phyloP scores from a whole-genome alignment of 1,140 invertebrate species.

The Drosophila eugracilis region DNA sequence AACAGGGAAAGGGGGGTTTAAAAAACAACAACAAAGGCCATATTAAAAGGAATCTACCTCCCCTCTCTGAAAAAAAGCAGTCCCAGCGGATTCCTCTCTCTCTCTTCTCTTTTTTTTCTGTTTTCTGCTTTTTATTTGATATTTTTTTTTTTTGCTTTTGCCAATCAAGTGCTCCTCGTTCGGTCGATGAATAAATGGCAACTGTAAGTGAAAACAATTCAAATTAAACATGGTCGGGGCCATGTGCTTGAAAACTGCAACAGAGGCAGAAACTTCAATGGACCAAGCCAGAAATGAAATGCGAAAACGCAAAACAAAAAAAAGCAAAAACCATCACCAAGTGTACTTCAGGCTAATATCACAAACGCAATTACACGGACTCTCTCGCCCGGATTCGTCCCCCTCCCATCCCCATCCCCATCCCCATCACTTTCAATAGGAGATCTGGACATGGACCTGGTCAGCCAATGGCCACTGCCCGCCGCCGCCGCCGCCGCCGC shows the following conservation, averaged over 20 bases:
- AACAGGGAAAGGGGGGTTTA: not conserved
- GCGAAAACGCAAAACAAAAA: slow-evolving; percentile 10
- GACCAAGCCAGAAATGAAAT: slow-evolving; percentile 37
- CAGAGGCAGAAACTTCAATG: slow-evolving; percentile 73
- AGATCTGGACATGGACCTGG: not conserved
- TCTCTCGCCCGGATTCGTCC: slow-evolving; percentile 21
- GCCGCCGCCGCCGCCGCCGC: too few species aligned
- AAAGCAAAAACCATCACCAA: slow-evolving; percentile 41
- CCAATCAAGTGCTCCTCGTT: slow-evolving; percentile 70
- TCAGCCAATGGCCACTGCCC: slow-evolving; percentile 10
- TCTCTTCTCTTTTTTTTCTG: not conserved
- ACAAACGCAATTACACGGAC: slow-evolving; percentile 80
- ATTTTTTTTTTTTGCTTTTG: slow-evolving; percentile 40
- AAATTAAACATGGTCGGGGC: slow-evolving; percentile 74
- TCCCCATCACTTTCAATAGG: not conserved
- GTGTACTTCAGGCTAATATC: slow-evolving; percentile 80
- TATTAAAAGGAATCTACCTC: slow-evolving; percentile 52
- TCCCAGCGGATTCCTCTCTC: slow-evolving; percentile 18
- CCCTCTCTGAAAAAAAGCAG: not conserved
- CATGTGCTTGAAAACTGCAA: slow-evolving; percentile 76
- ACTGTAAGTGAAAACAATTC: slow-evolving; percentile 83
- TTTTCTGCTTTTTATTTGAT: slow-evolving; percentile 4
- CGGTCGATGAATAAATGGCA: slow-evolving; percentile 77
- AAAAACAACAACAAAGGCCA: slow-evolving; percentile 38
- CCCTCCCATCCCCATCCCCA: not conserved